Evolutionary conservation across 2,113 vertebrate genomes (phyloP).

Genomic region (Vombatus ursinus): DNA sequence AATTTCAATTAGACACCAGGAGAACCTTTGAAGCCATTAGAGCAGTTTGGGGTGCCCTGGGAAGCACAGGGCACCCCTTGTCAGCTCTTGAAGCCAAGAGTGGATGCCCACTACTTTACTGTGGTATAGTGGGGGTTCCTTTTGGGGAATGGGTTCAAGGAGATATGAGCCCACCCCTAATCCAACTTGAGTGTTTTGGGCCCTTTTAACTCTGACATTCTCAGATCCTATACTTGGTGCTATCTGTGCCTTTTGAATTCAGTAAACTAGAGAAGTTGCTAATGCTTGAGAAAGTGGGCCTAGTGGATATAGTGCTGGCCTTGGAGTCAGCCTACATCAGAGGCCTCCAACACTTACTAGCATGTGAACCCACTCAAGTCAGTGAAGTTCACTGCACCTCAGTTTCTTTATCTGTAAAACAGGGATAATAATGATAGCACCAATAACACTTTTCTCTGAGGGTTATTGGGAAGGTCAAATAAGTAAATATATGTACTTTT

Average conservation of each 20-base stretch:
- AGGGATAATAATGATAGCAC: neutral
- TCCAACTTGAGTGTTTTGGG: neutral
- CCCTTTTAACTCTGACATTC: neutral
- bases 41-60: neutral
- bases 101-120: slow-evolving; percentile 69
- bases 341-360: slow-evolving; percentile 1
- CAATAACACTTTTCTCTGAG: neutral
- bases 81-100: neutral
- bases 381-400: slow-evolving; percentile 15
- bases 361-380: neutral
- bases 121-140: slow-evolving; percentile 68
- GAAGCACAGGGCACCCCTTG: neutral
- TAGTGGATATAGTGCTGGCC: slow-evolving; percentile 19
- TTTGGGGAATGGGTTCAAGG: neutral
- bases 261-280: slow-evolving; percentile 20
- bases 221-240: neutral
- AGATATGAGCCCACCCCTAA: neutral
- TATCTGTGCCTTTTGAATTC: neutral
- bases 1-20: neutral
- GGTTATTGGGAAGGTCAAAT: neutral
- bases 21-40: neutral
- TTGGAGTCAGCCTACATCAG: neutral
- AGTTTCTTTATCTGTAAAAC: slow-evolving; percentile 41
- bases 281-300: neutral
- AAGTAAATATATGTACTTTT: neutral